Evolutionary conservation across 2,797 vertebrate species (phyloP).

Genomic region (Falco biarmicus): DNA sequence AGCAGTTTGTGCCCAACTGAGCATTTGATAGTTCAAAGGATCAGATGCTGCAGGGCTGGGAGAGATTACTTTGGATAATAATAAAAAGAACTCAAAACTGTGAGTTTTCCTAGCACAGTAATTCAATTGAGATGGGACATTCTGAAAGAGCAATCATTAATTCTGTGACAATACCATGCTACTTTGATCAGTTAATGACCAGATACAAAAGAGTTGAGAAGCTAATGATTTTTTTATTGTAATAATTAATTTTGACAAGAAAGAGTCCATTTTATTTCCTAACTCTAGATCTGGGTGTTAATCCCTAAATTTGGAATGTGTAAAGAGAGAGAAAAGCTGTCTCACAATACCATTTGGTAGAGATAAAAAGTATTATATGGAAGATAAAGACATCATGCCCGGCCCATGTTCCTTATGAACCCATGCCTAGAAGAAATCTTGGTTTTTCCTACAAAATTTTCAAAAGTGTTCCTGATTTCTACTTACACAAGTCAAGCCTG

Average conservation of each 20-base stretch:
- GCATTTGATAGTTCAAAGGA: background rate
- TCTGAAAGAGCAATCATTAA: background rate
- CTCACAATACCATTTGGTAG: background rate
- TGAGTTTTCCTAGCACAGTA: background rate
- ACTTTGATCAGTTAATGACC: background rate
- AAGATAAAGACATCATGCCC: background rate
- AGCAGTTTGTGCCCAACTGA: background rate
- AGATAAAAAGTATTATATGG: background rate
- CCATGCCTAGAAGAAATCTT: background rate
- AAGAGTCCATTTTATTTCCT: background rate
- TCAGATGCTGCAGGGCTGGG: background rate
- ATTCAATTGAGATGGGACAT: background rate
- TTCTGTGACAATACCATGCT: background rate
- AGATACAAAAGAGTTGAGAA: background rate
- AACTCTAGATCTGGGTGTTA: background rate
- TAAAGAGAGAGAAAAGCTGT: background rate
- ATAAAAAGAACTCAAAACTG: background rate
- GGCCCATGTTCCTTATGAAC: background rate
- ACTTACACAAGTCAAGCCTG: background rate
- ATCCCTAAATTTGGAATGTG: background rate
- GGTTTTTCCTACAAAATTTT: background rate
- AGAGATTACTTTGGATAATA: background rate
- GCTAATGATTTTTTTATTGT: background rate
- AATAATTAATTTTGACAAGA: background rate
- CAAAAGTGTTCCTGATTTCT: background rate